Percentiles rank a stretch among this genome's conserved stretches.
These are phyloP conservation scores for Paramormyrops kingsleyae DNA, from an alignment of 2,113 vertebrate genomes.

Conservation along the genomic window DNA sequence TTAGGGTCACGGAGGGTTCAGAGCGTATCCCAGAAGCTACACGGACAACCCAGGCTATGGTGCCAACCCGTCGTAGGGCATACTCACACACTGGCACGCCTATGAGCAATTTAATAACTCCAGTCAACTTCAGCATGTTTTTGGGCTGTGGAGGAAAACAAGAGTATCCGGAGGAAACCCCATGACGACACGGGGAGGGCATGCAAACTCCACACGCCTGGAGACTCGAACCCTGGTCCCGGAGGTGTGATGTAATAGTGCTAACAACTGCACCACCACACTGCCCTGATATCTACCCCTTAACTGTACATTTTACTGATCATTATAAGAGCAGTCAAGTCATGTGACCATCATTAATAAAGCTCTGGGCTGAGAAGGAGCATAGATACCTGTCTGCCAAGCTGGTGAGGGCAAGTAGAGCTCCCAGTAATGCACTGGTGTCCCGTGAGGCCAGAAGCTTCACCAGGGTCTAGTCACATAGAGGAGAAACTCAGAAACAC, in stretches of 20 bases:
- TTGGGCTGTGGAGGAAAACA: background rate
- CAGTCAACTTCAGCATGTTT: background rate
- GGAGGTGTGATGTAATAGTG: background rate
- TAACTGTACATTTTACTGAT: background rate
- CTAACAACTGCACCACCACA: background rate
- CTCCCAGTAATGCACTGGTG: conserved; percentile 70
- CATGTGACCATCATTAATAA: background rate
- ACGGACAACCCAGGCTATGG: background rate
- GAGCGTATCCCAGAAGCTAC: background rate
- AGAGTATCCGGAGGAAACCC: background rate
- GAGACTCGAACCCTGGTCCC: background rate
- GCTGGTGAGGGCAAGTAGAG: conserved; percentile 71
- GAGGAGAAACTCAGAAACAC: background rate
- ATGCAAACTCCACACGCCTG: background rate
- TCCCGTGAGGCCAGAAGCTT: conserved; percentile 72
- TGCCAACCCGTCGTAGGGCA: background rate
- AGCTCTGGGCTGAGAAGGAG: background rate
- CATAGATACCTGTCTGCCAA: conserved; percentile 71
- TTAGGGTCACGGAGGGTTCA: background rate
- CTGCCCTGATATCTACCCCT: background rate
- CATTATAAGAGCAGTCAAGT: background rate
- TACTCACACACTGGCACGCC: background rate
- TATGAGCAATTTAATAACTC: background rate
- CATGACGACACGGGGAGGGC: background rate
- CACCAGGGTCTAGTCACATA: conserved; percentile 66